These are phyloP conservation scores for Zaprionus lineosus DNA, from an alignment of 2,888 invertebrate genomes.

Conservation along the genomic window DNA sequence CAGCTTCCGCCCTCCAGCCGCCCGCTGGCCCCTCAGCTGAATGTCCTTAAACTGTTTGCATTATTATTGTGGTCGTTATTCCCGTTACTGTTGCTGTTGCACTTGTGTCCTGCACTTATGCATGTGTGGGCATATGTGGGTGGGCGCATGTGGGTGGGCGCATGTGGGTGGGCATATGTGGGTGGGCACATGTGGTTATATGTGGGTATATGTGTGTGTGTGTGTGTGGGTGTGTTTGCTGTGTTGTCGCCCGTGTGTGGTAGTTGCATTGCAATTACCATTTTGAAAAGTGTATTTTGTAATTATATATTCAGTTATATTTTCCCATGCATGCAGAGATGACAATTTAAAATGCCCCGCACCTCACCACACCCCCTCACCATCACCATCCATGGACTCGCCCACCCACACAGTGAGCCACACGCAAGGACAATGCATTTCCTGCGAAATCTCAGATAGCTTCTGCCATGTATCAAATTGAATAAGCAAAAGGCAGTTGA, in stretches of 20 bases:
- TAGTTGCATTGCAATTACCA: constrained; percentile 75
- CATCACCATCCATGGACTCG: too few species aligned
- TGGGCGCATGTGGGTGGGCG: constrained; percentile 4
- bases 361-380: too few species aligned
- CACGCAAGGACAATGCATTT: too few species aligned
- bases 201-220: constrained; percentile 8
- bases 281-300: constrained; percentile 71
- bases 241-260: constrained; percentile 47
- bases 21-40: constrained; percentile 30
- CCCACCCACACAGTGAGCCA: too few species aligned
- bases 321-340: constrained; percentile 33
- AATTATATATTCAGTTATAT: constrained; percentile 69
- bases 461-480: too few species aligned
- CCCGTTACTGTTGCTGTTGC: constrained; percentile 22
- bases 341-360: constrained; percentile 31
- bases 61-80: constrained; percentile 55
- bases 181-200: constrained; percentile 2
- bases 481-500: too few species aligned
- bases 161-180: constrained; percentile 4
- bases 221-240: constrained; percentile 43
- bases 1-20: constrained; percentile 62
- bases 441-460: too few species aligned
- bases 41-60: constrained; percentile 71
- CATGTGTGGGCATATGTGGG: constrained; percentile 4
- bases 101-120: constrained; percentile 16